A percentile compares a stretch with the other conserved stretches of the same genome.
These are phyloP conservation scores for Gadus chalcogrammus DNA, from an alignment of 2,113 vertebrate genomes.

Conservation along the genomic window DNA sequence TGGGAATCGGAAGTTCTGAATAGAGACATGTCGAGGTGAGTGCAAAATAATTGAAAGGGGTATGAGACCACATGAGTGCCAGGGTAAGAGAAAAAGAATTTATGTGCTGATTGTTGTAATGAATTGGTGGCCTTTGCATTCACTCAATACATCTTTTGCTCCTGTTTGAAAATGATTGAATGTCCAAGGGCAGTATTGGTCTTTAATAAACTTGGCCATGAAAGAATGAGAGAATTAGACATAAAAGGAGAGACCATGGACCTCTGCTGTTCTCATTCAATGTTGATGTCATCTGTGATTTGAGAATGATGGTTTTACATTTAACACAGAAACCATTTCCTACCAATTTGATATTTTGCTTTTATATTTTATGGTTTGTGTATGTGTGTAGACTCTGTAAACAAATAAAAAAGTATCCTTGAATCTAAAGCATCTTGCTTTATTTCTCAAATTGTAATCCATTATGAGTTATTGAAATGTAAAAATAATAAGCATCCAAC, in stretches of 20 bases:
- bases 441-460: too few relatives aligned
- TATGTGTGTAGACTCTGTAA: background rate
- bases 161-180: slow-evolving; percentile 57
- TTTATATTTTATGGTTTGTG: slow-evolving; percentile 26
- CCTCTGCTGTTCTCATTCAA: slow-evolving; percentile 45
- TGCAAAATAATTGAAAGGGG: background rate
- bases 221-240: slow-evolving; percentile 45
- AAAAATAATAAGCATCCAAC: too few relatives aligned
- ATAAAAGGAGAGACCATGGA: slow-evolving; percentile 47
- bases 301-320: slow-evolving; percentile 8
- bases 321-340: background rate
- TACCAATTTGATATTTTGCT: slow-evolving; percentile 13
- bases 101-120: slow-evolving; percentile 56
- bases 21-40: background rate
- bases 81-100: slow-evolving; percentile 12
- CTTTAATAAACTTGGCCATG: slow-evolving; percentile 56
- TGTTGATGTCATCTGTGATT: slow-evolving; percentile 29
- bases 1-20: background rate
- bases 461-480: too few relatives aligned
- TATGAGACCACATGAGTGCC: slow-evolving; percentile 13
- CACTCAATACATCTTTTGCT: slow-evolving; percentile 52
- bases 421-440: too few relatives aligned
- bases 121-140: slow-evolving; percentile 62
- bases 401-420: background rate
- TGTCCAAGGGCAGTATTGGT: slow-evolving; percentile 54